Evolutionary conservation across 2,888 invertebrate genomes (phyloP), one percentile per base, ranked within the genome.

Genomic region (Drosophila picticornis): DNA sequence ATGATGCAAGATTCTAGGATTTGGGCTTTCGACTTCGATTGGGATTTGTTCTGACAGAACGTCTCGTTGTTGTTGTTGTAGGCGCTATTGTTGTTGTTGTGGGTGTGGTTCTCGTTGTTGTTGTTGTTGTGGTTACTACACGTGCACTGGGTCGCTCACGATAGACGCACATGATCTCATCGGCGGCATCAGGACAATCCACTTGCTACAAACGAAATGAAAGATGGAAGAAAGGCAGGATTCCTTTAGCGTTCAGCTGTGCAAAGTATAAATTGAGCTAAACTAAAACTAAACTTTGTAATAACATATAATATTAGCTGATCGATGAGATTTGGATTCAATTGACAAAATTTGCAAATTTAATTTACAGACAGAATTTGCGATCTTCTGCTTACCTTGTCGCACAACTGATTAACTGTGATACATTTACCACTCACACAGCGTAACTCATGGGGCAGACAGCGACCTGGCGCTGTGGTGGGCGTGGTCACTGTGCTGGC

Each of bases 391-490:
- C 81, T 77, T 76, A 93, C 93, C 90, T 92, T 93, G 87, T 96
- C 95, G 85, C 95, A 96, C 36, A 95, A 94, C 80, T 95, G 95
- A 11, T 94, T 93, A 25, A 95, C 93, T 0, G 95, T 95, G 80
- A 96, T 95, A 90, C 95, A 96, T 71, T 94, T 94, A 32, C 95
- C 95, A 86, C 95, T 95, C 6, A 95, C 94, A 81, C 95, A 96
- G 64, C 95, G 94, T 58, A 95, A 91, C 81, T 95, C 95, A 94
- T 95, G 87, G 94, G 95, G 75, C 38, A 66, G 58, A 50, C 90
- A 88, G 4, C 81, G 78, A n/a, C 76, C 85, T 0, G 72, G 52
- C 2, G 53, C 38, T 11, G 74, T 29, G 1, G 79, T 75, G 48
- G 77, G 60, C 31, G 74, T 55, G 4, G 62, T 57, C 56, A 70